Conservation (phyloP, 2,113 vertebrate species). For the Myrmecophaga tridactyla region DNA sequence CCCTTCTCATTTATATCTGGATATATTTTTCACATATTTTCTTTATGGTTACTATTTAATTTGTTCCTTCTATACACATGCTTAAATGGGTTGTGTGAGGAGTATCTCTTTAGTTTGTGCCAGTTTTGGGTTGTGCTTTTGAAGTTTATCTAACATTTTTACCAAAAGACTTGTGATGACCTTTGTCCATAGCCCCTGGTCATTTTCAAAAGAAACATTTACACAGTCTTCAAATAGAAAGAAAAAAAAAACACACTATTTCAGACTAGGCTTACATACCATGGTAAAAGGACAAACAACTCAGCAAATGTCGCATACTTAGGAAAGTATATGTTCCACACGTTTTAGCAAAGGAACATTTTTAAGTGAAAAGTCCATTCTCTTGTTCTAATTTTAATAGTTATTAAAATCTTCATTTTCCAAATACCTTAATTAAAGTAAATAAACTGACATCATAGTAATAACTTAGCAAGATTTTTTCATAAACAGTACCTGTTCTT, state of each 20-base stretch:
- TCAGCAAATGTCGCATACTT: neutral
- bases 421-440: neutral
- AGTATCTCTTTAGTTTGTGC: neutral
- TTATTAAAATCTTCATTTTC: neutral
- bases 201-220: slow-evolving; percentile 14
- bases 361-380: neutral
- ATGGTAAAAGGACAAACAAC: neutral
- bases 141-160: slow-evolving; percentile 26
- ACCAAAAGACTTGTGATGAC: neutral
- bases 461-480: neutral
- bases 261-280: neutral
- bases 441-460: neutral
- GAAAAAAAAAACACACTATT: neutral
- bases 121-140: neutral
- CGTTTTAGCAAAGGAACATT: neutral
- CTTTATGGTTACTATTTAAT: too few species aligned
- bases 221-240: slow-evolving; percentile 7
- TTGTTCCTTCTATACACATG: neutral
- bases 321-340: neutral
- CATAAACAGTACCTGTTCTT: neutral
- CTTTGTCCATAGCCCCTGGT: neutral
- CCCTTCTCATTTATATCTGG: too few species aligned
- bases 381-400: neutral
- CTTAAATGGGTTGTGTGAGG: neutral
- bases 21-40: too few species aligned